Percentiles rank a stretch among this genome's conserved stretches.
Evolutionary conservation across 2,888 invertebrate genomes (phyloP).

Genomic region (Thysanoteuthis rhombus): DNA sequence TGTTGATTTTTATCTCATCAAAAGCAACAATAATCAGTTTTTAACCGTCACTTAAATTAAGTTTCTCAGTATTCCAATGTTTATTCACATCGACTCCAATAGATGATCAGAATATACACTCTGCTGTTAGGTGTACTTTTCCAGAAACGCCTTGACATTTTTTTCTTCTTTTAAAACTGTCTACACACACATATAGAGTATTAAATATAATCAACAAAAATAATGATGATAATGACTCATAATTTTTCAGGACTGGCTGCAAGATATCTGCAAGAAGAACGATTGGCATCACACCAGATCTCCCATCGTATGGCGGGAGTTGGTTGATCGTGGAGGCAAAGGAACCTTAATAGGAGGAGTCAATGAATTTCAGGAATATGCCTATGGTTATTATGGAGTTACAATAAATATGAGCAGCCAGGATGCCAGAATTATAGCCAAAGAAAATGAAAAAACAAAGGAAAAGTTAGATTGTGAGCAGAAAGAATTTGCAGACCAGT

Average conservation of each 20-base stretch:
- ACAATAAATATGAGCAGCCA: slow-evolving; percentile 57
- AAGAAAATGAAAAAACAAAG: slow-evolving; percentile 60
- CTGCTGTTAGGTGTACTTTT: neutral
- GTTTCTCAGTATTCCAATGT: neutral
- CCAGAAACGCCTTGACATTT: no score
- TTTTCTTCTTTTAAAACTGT: no score
- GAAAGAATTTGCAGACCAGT: slow-evolving; percentile 43
- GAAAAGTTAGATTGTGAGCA: slow-evolving; percentile 57
- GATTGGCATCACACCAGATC: slow-evolving; percentile 65
- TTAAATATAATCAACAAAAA: neutral
- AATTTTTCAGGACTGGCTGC: slow-evolving; percentile 59
- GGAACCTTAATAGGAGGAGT: slow-evolving; percentile 67
- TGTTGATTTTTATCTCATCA: no score
- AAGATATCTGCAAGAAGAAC: slow-evolving; percentile 54
- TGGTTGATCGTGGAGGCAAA: slow-evolving; percentile 68
- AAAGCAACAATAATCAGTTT: no score
- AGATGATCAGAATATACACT: neutral
- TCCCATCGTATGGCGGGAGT: slow-evolving; percentile 68
- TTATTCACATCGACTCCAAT: neutral
- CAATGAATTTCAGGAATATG: slow-evolving; percentile 67
- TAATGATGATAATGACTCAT: no score
- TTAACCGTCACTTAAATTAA: no score
- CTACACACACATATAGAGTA: neutral
- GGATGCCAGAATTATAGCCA: slow-evolving; percentile 59
- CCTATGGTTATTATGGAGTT: slow-evolving; percentile 64